A percentile compares a stretch with the other conserved stretches of the same genome.
phyloP scores from a whole-genome alignment of 2,888 invertebrate species.

The Acleris literana region DNA sequence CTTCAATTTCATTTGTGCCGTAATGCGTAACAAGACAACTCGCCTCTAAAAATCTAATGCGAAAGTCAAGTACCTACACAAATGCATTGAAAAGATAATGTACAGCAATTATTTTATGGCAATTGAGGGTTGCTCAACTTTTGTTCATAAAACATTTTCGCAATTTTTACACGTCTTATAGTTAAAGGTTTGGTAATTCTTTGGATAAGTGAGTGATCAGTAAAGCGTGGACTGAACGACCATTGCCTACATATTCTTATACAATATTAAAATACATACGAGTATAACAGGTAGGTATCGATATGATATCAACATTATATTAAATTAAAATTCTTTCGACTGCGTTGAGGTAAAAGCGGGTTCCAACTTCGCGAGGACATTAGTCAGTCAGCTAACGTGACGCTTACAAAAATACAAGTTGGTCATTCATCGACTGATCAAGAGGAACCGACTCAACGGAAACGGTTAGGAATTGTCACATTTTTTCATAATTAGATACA shows the following conservation, averaged over 20 bases:
- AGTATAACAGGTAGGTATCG: conserved; percentile 34
- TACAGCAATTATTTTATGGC: conserved; percentile 13
- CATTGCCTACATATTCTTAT: conserved; percentile 33
- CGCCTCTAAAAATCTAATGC: conserved; percentile 34
- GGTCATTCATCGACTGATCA: conserved; percentile 32
- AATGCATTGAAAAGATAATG: no score
- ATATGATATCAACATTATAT: conserved; percentile 37
- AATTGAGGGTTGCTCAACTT: conserved; percentile 30
- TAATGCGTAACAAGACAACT: conserved; percentile 26
- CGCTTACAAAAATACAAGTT: conserved; percentile 28
- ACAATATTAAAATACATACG: conserved; percentile 29
- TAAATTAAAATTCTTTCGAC: conserved; percentile 30
- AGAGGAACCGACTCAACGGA: conserved; percentile 26
- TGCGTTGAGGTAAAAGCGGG: conserved; percentile 30
- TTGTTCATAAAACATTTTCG: conserved; percentile 15
- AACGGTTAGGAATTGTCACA: conserved; percentile 29
- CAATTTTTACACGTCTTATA: conserved; percentile 27
- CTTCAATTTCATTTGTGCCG: conserved; percentile 35
- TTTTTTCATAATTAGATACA: conserved; percentile 46
- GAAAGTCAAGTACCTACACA: conserved; percentile 29
- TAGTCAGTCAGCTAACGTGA: conserved; percentile 4
- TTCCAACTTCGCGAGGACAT: conserved; percentile 11
- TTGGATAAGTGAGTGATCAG: conserved; percentile 21
- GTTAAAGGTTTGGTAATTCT: conserved; percentile 30
- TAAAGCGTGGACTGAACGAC: conserved; percentile 37